Base-by-base conservation (phyloP, 2,797 vertebrate genomes). In the Todus mexicanus region DNA sequence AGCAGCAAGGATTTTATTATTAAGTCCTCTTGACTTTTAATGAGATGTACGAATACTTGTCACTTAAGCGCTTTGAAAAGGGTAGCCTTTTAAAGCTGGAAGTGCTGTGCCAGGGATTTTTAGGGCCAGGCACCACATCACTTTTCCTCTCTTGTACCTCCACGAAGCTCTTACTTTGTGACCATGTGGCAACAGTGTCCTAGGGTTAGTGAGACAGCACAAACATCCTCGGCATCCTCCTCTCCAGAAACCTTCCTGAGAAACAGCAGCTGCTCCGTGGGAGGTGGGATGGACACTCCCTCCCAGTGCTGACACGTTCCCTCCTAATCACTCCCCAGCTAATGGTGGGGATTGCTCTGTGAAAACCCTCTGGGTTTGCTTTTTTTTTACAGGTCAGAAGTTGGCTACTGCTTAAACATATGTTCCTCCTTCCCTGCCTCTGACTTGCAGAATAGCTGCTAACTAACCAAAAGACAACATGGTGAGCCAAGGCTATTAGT, bases 401-500 rank as follows among this genome's bases (percentile, higher is more conserved):
- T 7, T 93, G 95, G 92, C 81, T 94, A 92, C 84, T 93, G 75
- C 59, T 92, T 87, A 89, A 92, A 92, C 92, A 87, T 94, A 95
- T 92, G 94, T 75, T 94, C 81, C 63, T 75, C 89, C 71, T 59
- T 57, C 31, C 84, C 78, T 59, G 86, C 89, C 88, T 90, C 74
- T 64, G 92, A 93, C 86, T 91, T 43, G 81, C 90, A 89, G 94
- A 94, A 93, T 94, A 93, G 92, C 94, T 95, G 94, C 95, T 96
- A 95, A 96, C 93, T 93, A 96, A 96, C 92, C 87, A 87, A 92
- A 91, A 94, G 95, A 94, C 95, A 92, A 95, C 89, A 65, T 27
- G 91, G 95, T 85, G 92, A 95, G 95, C 92, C 19, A 87, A 87
- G 76, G 89, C 93, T 95, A 95, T 96, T 95, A 95, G 89, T 63